Evolutionary conservation across 2,888 invertebrate species (phyloP).

Genomic region (Euzophera pinguis): DNA sequence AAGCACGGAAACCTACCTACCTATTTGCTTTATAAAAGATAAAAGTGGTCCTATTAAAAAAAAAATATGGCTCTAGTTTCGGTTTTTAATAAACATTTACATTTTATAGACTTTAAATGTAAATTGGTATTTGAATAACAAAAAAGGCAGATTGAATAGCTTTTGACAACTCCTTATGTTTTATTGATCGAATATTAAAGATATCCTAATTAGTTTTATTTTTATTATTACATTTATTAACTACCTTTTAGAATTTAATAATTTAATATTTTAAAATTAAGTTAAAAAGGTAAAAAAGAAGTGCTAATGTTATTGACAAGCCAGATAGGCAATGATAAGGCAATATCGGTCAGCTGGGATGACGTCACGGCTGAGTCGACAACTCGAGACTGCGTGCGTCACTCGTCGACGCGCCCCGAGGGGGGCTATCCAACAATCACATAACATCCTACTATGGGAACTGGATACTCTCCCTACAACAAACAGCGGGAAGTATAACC

Average conservation of each 20-base stretch:
- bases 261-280: too few relatives aligned
- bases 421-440: slow-evolving; percentile 21
- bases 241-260: too few relatives aligned
- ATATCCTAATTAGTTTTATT: background rate
- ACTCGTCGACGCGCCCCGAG: slow-evolving; percentile 31
- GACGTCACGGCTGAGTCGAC: slow-evolving; percentile 55
- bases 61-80: slow-evolving; percentile 29
- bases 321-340: slow-evolving; percentile 33
- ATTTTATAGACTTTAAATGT: slow-evolving; percentile 27
- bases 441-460: slow-evolving; percentile 24
- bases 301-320: slow-evolving; percentile 4
- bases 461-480: slow-evolving; percentile 20
- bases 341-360: slow-evolving; percentile 55
- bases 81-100: slow-evolving; percentile 23
- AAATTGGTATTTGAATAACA: slow-evolving; percentile 26
- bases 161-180: slow-evolving; percentile 1
- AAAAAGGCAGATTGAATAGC: slow-evolving; percentile 12
- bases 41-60: slow-evolving; percentile 48
- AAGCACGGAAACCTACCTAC: slow-evolving; percentile 19
- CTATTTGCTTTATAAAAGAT: slow-evolving; percentile 31
- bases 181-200: background rate
- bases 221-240: background rate
- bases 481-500: slow-evolving; percentile 24
- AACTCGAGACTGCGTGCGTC: slow-evolving; percentile 44
- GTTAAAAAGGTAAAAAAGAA: background rate